Base-by-base conservation (phyloP, 2,797 vertebrate species). In the Aphelocoma californica region DNA sequence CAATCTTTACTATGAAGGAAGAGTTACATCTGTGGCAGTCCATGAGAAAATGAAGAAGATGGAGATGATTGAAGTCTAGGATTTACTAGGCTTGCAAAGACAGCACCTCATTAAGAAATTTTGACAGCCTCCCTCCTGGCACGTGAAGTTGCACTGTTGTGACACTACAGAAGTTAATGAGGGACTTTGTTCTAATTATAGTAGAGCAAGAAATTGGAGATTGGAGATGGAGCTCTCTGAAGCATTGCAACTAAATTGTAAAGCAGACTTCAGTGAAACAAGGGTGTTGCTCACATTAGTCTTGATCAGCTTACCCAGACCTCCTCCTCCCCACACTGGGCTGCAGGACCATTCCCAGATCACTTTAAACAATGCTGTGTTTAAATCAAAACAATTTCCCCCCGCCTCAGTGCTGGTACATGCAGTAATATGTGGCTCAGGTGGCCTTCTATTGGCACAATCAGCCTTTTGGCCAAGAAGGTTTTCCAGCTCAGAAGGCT, bases 171-270 rank as follows among this genome's bases (percentile, higher is more conserved):
- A 96, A 84, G 51, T 57, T 95, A 88, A 90, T 4, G 8, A 81
- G 66, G 67, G 90, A 90, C 58, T 92, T 94, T 77, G 34, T 86
- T 92, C 81, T 94, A 85, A 64, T 91, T 86, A 80, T 57, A 82
- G 34, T 13, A 10, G 42, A 90, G 48, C 18, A 86, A 86, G 78
- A 75, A 54, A 74, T 12, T 77, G 60, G 65, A 81, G 73, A 51
- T 12, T 61, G 75, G 67, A 66, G 50, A 50, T 1, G 1, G 56
- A 86, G 58, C 48, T 79, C 42, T 84, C 65, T 69, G 47, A 93
- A 92, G 38, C 11, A 2, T 64, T 79, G 54, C 36, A 66, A 32
- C 42, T 77, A n/a, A 84, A 86, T 36, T 66, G 42, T 80, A 88
- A 84, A 70, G 56, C 62, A 79, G 56, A 24, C 65, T 71, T 72